phyloP scores from a whole-genome alignment of 2,797 vertebrate genomes.

The Dallia pectoralis region DNA sequence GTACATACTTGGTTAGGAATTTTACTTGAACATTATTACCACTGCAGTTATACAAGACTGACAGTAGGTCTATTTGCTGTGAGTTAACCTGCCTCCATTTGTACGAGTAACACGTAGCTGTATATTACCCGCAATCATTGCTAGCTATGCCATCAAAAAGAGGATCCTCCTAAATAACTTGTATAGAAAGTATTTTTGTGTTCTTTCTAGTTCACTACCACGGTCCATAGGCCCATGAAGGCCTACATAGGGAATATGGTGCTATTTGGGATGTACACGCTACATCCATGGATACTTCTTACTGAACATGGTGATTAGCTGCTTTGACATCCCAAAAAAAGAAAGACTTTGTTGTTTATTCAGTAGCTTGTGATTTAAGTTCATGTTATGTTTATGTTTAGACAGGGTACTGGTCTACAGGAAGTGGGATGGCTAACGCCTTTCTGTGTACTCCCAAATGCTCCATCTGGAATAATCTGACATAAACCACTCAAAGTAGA shows the following conservation, averaged over 20 bases:
- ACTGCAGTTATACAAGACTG: not conserved
- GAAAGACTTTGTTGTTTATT: constrained; percentile 58
- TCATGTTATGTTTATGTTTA: no score
- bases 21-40: not conserved
- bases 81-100: not conserved
- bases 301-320: not conserved
- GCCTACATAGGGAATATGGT: not conserved
- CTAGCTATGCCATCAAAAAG: constrained; percentile 5
- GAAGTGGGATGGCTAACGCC: constrained; percentile 15
- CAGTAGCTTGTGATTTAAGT: no score
- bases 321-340: constrained; percentile 47
- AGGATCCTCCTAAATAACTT: no score
- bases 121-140: constrained; percentile 9
- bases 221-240: no score
- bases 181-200: no score
- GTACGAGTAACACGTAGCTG: constrained; percentile 8
- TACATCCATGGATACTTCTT: not conserved
- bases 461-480: not conserved
- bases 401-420: constrained; percentile 7
- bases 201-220: no score
- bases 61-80: not conserved
- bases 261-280: constrained; percentile 6
- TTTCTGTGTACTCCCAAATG: not conserved
- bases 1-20: not conserved
- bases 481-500: not conserved